Evolutionary conservation across 2,888 invertebrate genomes (phyloP).

Genomic region (Luperina testacea): DNA sequence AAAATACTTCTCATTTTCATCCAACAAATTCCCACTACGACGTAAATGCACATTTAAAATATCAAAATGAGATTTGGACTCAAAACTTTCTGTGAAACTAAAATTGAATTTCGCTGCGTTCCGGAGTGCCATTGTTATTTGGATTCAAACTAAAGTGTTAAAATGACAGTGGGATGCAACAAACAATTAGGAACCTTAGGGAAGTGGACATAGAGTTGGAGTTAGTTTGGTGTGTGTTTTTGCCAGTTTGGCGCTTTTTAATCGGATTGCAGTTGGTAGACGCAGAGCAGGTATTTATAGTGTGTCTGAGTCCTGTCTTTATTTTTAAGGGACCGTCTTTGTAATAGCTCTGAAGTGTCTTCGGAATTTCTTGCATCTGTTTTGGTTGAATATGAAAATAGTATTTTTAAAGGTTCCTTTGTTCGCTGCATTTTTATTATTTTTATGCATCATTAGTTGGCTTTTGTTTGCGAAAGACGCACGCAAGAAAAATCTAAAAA

Average conservation of each 20-base stretch:
- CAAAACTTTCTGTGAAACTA: slow-evolving; percentile 76
- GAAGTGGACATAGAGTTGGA: slow-evolving; percentile 29
- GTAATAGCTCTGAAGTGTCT: slow-evolving; percentile 26
- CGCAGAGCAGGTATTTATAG: slow-evolving; percentile 71
- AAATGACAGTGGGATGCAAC: slow-evolving; percentile 60
- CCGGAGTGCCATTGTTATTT: slow-evolving; percentile 71
- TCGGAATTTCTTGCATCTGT: slow-evolving; percentile 30
- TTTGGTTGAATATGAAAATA: slow-evolving; percentile 16
- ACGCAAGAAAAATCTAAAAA: too few relatives aligned
- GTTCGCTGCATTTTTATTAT: slow-evolving; percentile 2
- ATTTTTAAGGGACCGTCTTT: slow-evolving; percentile 57
- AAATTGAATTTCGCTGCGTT: slow-evolving; percentile 79
- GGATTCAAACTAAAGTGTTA: slow-evolving; percentile 72
- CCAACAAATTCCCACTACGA: slow-evolving; percentile 62
- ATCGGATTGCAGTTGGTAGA: slow-evolving; percentile 73
- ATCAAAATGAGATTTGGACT: slow-evolving; percentile 76
- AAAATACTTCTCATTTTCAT: slow-evolving; percentile 66
- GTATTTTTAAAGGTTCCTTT: neutral
- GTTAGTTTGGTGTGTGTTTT: slow-evolving; percentile 24
- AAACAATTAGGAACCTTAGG: slow-evolving; percentile 52
- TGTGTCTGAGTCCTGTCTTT: slow-evolving; percentile 58
- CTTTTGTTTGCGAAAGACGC: neutral
- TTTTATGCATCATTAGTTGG: slow-evolving; percentile 9
- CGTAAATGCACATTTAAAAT: slow-evolving; percentile 76
- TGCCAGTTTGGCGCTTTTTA: slow-evolving; percentile 69